Conservation (phyloP, 2,888 invertebrate species). For the Neria commutata region DNA sequence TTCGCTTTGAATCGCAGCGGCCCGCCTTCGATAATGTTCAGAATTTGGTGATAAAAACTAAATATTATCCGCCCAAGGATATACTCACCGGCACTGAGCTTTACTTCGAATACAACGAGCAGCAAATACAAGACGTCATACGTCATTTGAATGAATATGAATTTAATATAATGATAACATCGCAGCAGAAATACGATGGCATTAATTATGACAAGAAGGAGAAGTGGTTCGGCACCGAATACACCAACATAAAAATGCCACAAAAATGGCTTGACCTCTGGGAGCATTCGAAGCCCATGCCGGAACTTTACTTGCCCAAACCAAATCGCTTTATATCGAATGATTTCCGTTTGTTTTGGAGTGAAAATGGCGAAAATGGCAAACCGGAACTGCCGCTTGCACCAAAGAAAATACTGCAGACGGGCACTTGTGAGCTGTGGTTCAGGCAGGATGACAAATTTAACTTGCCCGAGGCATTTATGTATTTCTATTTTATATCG, state of each 20-base stretch:
- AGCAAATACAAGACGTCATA: slow-evolving; percentile 60
- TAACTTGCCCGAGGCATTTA: slow-evolving; percentile 76
- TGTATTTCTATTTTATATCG: slow-evolving; percentile 76
- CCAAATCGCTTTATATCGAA: slow-evolving; percentile 76
- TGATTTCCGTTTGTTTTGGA: slow-evolving; percentile 67
- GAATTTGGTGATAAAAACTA: slow-evolving; percentile 77
- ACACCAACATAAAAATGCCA: slow-evolving; percentile 69
- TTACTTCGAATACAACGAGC: slow-evolving; percentile 77
- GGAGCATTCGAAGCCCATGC: slow-evolving; percentile 65
- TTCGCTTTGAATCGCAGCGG: slow-evolving; percentile 74
- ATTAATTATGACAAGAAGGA: slow-evolving; percentile 70
- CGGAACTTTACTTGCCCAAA: slow-evolving; percentile 72
- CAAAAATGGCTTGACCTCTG: slow-evolving; percentile 69
- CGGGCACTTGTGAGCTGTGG: slow-evolving; percentile 75
- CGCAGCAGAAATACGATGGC: slow-evolving; percentile 50
- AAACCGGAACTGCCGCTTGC: slow-evolving; percentile 55
- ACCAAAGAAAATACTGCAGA: slow-evolving; percentile 67
- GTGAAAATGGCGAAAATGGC: slow-evolving; percentile 42
- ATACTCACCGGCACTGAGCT: slow-evolving; percentile 78
- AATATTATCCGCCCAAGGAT: slow-evolving; percentile 77
- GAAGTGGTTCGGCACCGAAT: slow-evolving; percentile 85
- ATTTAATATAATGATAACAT: slow-evolving; percentile 60
- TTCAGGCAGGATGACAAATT: slow-evolving; percentile 85
- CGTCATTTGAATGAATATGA: slow-evolving; percentile 49
- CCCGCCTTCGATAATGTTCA: slow-evolving; percentile 80